phyloP scores from a whole-genome alignment of 2,888 invertebrate genomes.

The Steromphala cineraria region DNA sequence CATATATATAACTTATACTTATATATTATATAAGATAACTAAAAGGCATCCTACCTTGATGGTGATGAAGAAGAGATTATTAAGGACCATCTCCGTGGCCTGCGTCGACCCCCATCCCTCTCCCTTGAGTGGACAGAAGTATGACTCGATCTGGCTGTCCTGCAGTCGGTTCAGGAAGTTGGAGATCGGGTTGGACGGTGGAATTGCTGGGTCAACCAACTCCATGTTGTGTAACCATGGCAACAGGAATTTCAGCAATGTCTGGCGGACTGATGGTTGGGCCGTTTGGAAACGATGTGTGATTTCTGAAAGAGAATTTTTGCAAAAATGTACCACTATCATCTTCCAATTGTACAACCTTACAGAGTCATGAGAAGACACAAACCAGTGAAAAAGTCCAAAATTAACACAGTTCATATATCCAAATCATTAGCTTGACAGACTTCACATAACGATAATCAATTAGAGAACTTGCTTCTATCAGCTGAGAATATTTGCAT shows the following conservation, averaged over 20 bases:
- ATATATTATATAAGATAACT: too few species aligned
- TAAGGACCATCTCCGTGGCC: conserved; percentile 99
- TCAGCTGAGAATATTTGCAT: too few species aligned
- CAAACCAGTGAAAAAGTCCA: too few species aligned
- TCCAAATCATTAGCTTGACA: too few species aligned
- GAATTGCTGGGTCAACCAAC: conserved; percentile 95
- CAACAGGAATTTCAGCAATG: conserved; percentile 91
- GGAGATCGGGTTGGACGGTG: conserved; percentile 76
- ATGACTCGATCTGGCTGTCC: conserved; percentile 79
- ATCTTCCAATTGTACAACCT: too few species aligned
- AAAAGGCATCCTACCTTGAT: conserved; percentile 80
- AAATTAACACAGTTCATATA: too few species aligned
- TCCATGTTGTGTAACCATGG: conserved; percentile 99
- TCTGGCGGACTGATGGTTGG: conserved; percentile 91
- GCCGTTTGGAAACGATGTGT: conserved; percentile 97
- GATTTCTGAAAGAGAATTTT: conserved; percentile 83
- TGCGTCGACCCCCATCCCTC: conserved; percentile 99
- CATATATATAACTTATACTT: too few species aligned
- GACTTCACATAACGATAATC: too few species aligned
- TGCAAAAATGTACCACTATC: background rate
- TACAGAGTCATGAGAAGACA: too few species aligned
- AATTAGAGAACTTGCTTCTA: too few species aligned
- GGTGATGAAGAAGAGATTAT: conserved; percentile 98
- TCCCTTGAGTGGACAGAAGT: conserved; percentile 82
- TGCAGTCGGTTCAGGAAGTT: conserved; percentile 69